A percentile compares a stretch with the other conserved stretches of the same genome.
Evolutionary conservation across 2,113 vertebrate species (phyloP).

Genomic region (Tricholaema leucomelas): DNA sequence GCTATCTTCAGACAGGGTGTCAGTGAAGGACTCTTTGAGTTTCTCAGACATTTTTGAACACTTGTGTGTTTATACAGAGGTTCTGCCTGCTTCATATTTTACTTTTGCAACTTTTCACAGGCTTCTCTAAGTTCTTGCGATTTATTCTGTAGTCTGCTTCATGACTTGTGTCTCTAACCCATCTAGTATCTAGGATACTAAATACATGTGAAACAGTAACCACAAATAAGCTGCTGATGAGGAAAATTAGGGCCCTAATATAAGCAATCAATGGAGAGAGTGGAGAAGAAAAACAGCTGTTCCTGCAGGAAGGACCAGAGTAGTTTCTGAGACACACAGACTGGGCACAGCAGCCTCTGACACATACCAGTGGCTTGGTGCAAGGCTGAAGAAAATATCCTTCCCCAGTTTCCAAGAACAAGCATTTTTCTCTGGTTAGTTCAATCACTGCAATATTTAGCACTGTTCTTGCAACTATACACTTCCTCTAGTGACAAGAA

Average conservation of each 20-base stretch:
- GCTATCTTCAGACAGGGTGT: neutral
- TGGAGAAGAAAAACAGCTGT: slow-evolving; percentile 51
- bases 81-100: neutral
- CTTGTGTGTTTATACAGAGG: neutral
- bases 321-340: neutral
- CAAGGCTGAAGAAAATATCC: slow-evolving; percentile 43
- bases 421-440: neutral
- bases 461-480: neutral
- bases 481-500: neutral
- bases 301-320: slow-evolving; percentile 31
- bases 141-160: slow-evolving; percentile 9
- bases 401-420: slow-evolving; percentile 17
- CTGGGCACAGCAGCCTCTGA: slow-evolving; percentile 49
- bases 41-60: neutral
- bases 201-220: slow-evolving; percentile 29
- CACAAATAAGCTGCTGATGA: slow-evolving; percentile 21
- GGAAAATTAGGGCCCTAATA: neutral
- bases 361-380: slow-evolving; percentile 2
- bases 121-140: neutral
- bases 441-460: neutral
- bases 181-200: neutral
- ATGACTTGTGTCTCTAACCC: neutral
- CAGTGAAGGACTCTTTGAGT: neutral
- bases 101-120: neutral
- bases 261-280: slow-evolving; percentile 13